A percentile compares a stretch with the other conserved stretches of the same genome.
Conservation (phyloP, 2,888 invertebrate species). For the Petrophora chlorosata region DNA sequence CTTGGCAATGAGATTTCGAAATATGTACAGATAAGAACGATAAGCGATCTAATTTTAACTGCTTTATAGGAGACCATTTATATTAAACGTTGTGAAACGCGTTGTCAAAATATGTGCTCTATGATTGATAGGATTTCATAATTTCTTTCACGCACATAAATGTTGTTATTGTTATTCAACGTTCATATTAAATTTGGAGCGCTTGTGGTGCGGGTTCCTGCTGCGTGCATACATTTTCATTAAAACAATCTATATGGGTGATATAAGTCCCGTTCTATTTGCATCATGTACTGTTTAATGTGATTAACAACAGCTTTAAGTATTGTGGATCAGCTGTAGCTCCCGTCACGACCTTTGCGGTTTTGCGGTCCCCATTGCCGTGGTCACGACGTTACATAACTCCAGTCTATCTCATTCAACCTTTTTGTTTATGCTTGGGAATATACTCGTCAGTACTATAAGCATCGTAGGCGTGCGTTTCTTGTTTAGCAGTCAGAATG, state of each 20-base stretch:
- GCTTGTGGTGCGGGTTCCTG: background rate
- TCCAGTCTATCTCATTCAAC: slow-evolving; percentile 9
- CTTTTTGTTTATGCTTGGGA: background rate
- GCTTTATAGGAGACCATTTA: slow-evolving; percentile 16
- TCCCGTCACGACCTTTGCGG: slow-evolving; percentile 37
- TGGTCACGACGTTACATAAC: slow-evolving; percentile 23
- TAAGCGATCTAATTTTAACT: slow-evolving; percentile 41
- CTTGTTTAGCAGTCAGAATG: too few species aligned
- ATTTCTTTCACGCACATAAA: slow-evolving; percentile 1
- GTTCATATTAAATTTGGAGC: background rate
- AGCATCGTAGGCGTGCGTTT: background rate
- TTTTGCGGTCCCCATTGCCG: slow-evolving; percentile 25
- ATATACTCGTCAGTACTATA: background rate
- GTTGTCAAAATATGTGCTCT: slow-evolving; percentile 7
- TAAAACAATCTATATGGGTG: too few species aligned
- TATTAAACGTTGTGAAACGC: slow-evolving; percentile 22
- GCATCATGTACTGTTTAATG: too few species aligned
- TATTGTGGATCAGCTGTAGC: slow-evolving; percentile 9
- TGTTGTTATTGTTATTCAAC: background rate
- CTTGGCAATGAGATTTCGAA: slow-evolving; percentile 48
- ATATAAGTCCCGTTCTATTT: too few species aligned
- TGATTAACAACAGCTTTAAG: too few species aligned
- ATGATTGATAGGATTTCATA: slow-evolving; percentile 9
- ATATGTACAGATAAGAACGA: slow-evolving; percentile 39
- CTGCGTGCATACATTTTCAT: too few species aligned